These are phyloP conservation scores for Mesocricetus auratus DNA, from an alignment of 2,113 vertebrate genomes.

Conservation along the genomic window DNA sequence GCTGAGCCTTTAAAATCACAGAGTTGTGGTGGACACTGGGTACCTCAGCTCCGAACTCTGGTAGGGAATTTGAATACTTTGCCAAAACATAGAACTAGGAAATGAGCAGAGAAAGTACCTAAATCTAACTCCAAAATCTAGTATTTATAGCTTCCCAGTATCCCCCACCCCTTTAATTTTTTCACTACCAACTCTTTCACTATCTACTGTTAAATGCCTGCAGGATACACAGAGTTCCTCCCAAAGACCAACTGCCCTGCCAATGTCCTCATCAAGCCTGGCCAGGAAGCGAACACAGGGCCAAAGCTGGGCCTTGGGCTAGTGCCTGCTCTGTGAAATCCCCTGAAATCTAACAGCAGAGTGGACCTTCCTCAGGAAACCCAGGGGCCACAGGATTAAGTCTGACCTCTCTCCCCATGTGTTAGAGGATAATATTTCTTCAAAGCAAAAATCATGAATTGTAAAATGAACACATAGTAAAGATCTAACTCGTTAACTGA, in stretches of 20 bases:
- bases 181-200: not conserved
- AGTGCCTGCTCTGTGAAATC: not conserved
- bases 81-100: not conserved
- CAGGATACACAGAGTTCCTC: not conserved
- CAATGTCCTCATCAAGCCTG: not conserved
- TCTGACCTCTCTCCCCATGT: not conserved
- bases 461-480: not conserved
- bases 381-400: not conserved
- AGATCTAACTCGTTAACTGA: slow-evolving; percentile 13
- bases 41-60: not conserved
- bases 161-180: not conserved
- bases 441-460: not conserved
- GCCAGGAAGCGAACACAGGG: not conserved
- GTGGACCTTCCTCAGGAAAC: slow-evolving; percentile 39
- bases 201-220: not conserved
- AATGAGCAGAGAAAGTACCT: not conserved
- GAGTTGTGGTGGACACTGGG: not conserved
- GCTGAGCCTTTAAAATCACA: not conserved
- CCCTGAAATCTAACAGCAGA: not conserved
- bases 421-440: not conserved
- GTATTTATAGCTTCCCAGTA: not conserved
- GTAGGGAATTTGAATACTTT: slow-evolving; percentile 16
- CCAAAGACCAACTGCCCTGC: not conserved
- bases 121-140: not conserved
- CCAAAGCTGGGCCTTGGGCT: not conserved